phyloP scores from a whole-genome alignment of 2,113 vertebrate species.

The Neolamprologus brichardi region DNA sequence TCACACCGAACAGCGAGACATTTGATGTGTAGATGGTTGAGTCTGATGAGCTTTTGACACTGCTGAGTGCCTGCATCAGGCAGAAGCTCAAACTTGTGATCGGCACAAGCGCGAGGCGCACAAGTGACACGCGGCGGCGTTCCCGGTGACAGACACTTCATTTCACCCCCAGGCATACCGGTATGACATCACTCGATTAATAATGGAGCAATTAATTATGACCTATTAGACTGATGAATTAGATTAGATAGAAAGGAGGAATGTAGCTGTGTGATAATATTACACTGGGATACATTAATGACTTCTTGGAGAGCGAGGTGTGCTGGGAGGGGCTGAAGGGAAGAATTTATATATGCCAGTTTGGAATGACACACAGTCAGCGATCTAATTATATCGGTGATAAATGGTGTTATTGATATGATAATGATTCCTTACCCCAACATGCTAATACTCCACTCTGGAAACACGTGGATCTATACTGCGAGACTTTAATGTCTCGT shows the following conservation, averaged over 20 bases:
- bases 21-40: constrained; percentile 18
- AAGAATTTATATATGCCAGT: constrained; percentile 30
- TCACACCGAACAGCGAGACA: constrained; percentile 25
- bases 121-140: background rate
- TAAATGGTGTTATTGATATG: constrained; percentile 48
- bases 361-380: constrained; percentile 27
- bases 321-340: background rate
- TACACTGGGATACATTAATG: constrained; percentile 59
- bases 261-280: constrained; percentile 58
- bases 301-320: constrained; percentile 28
- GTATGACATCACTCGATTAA: constrained; percentile 70
- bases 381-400: constrained; percentile 46
- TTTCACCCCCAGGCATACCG: constrained; percentile 34
- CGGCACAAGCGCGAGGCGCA: background rate
- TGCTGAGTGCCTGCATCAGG: background rate
- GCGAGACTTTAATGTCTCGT: background rate
- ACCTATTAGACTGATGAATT: constrained; percentile 70
- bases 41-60: constrained; percentile 49
- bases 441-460: background rate
- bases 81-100: background rate
- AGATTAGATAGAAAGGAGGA: constrained; percentile 56
- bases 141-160: constrained; percentile 50
- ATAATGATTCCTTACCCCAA: constrained; percentile 16
- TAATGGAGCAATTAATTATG: constrained; percentile 68
- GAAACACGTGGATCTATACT: background rate